Conservation (phyloP, 2,113 vertebrate species). For the Pseudorhombus dupliciocellatus region DNA sequence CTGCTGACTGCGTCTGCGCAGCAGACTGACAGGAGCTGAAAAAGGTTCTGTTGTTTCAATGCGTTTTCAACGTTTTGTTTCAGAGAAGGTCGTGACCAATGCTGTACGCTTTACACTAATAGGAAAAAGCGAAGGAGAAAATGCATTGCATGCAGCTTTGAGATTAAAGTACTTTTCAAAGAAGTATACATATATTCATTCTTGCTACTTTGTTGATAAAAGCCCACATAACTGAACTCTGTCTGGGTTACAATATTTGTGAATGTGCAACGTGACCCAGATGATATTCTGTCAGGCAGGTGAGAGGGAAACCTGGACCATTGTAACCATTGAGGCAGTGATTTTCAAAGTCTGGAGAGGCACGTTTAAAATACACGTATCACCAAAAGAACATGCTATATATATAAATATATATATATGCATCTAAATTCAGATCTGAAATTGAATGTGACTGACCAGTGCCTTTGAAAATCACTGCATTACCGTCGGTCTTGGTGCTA, state of each 20-base stretch:
- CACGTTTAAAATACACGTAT: constrained; percentile 4
- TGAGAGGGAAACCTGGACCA: neutral
- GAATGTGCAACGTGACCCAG: neutral
- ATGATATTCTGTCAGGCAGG: neutral
- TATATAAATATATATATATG: neutral
- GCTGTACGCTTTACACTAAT: neutral
- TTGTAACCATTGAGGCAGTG: constrained; percentile 10
- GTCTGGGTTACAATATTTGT: neutral
- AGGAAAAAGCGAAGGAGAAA: neutral
- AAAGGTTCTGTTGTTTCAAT: too few species aligned
- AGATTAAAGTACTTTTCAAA: neutral
- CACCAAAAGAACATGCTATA: neutral
- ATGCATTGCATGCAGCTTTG: neutral
- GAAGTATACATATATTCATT: neutral
- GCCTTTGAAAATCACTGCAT: constrained; percentile 25
- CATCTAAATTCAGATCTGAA: neutral
- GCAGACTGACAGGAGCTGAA: neutral
- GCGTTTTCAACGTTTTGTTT: too few species aligned
- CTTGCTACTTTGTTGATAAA: neutral
- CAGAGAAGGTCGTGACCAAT: neutral
- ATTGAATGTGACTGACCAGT: neutral
- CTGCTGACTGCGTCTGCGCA: neutral
- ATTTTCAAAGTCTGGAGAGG: constrained; percentile 41
- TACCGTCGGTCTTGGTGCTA: constrained; percentile 7
- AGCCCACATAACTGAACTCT: neutral